Evolutionary conservation across 2,113 vertebrate species (phyloP).

Genomic region (Engystomops pustulosus): DNA sequence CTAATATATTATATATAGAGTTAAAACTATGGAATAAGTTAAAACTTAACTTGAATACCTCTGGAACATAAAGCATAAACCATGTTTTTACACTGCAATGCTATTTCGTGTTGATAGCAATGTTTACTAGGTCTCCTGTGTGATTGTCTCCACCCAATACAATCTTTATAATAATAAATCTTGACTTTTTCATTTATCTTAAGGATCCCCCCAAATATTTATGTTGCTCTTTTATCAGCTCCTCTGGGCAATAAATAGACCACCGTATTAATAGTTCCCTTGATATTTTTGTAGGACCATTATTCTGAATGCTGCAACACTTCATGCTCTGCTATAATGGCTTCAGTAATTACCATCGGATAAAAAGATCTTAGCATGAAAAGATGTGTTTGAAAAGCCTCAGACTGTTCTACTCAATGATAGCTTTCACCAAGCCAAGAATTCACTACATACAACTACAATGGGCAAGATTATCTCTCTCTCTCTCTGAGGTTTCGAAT

Average conservation of each 20-base stretch:
- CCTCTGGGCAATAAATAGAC: conserved; percentile 34
- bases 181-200: neutral
- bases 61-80: neutral
- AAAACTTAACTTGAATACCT: too few species aligned
- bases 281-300: conserved; percentile 49
- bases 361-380: conserved; percentile 86
- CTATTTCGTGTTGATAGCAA: neutral
- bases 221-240: conserved; percentile 40
- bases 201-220: conserved; percentile 42
- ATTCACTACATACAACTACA: conserved; percentile 92
- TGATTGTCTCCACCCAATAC: neutral
- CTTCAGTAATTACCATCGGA: conserved; percentile 88
- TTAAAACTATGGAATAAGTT: conserved; percentile 74
- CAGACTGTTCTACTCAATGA: conserved; percentile 83
- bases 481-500: conserved; percentile 85
- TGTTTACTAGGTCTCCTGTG: conserved; percentile 56
- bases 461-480: conserved; percentile 94
- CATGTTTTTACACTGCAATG: neutral
- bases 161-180: neutral
- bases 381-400: conserved; percentile 86
- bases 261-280: conserved; percentile 41
- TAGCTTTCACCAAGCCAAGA: conserved; percentile 82
- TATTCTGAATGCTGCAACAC: conserved; percentile 58
- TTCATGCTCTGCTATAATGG: conserved; percentile 76
- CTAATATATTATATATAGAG: too few species aligned